phyloP scores from a whole-genome alignment of 2,888 invertebrate species.

The Xylophagus ater region DNA sequence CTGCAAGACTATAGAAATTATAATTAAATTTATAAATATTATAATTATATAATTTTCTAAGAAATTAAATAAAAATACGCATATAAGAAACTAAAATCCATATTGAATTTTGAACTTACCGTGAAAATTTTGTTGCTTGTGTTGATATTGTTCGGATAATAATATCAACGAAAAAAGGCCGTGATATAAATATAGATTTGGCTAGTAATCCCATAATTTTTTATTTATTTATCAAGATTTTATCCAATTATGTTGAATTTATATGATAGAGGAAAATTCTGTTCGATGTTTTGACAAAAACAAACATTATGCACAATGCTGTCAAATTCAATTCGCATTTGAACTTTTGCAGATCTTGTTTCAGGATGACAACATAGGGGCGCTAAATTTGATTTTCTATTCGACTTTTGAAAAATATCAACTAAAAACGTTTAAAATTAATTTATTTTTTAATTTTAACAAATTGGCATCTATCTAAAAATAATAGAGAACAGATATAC shows the following conservation, averaged over 20 bases:
- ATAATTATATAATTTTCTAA: neutral
- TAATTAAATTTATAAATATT: constrained; percentile 18
- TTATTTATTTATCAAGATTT: neutral
- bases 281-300: constrained; percentile 7
- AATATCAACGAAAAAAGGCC: constrained; percentile 11
- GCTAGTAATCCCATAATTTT: constrained; percentile 13
- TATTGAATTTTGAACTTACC: constrained; percentile 8
- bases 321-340: neutral
- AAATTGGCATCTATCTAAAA: too few species aligned
- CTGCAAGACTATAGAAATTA: constrained; percentile 59
- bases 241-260: constrained; percentile 2
- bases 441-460: too few species aligned
- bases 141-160: constrained; percentile 11
- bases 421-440: too few species aligned
- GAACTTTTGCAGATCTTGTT: too few species aligned
- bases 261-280: neutral
- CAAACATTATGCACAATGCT: neutral
- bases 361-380: too few species aligned
- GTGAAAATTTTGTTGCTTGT: constrained; percentile 10
- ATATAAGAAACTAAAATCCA: neutral
- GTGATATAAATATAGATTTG: constrained; percentile 4
- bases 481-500: too few species aligned
- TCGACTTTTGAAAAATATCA: too few species aligned
- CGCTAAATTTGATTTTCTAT: too few species aligned
- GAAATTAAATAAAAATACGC: constrained; percentile 13